phyloP scores from a whole-genome alignment of 2,888 invertebrate genomes.

The Augiades crinisus region DNA sequence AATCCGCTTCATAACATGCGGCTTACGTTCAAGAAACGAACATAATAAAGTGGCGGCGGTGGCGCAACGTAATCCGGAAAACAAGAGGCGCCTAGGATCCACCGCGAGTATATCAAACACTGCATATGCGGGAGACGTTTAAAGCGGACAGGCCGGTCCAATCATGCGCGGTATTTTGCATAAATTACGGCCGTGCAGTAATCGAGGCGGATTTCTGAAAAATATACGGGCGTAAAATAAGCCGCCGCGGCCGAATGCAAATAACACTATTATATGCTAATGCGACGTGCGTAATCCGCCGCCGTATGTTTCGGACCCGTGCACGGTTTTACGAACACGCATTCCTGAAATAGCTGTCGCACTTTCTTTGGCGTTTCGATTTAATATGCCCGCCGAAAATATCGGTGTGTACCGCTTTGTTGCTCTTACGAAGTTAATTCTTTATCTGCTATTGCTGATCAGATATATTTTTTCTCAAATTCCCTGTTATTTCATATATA shows the following conservation, averaged over 20 bases:
- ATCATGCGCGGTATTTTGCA: slow-evolving; percentile 72
- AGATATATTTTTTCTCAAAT: slow-evolving; percentile 15
- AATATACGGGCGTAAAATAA: slow-evolving; percentile 70
- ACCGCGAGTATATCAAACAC: slow-evolving; percentile 13
- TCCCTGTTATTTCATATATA: slow-evolving; percentile 2
- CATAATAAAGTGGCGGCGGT: not conserved
- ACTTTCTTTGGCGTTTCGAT: slow-evolving; percentile 42
- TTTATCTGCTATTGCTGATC: slow-evolving; percentile 13
- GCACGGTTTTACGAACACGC: slow-evolving; percentile 53
- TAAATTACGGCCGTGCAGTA: slow-evolving; percentile 65
- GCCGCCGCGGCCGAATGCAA: slow-evolving; percentile 65
- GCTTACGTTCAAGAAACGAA: slow-evolving; percentile 10
- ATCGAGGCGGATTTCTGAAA: slow-evolving; percentile 67
- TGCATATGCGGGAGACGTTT: slow-evolving; percentile 38
- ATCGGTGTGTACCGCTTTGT: slow-evolving; percentile 12
- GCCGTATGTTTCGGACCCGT: slow-evolving; percentile 55
- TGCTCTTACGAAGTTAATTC: slow-evolving; percentile 13
- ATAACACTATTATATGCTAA: slow-evolving; percentile 77
- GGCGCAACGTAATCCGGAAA: slow-evolving; percentile 47
- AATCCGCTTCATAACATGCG: slow-evolving; percentile 5
- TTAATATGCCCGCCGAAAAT: slow-evolving; percentile 23
- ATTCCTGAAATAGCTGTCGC: slow-evolving; percentile 49
- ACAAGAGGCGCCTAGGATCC: slow-evolving; percentile 15
- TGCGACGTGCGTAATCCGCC: slow-evolving; percentile 68
- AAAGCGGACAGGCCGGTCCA: slow-evolving; percentile 55